Base-by-base conservation (phyloP, 2,797 vertebrate species). In the Tokudaia muenninki region DNA sequence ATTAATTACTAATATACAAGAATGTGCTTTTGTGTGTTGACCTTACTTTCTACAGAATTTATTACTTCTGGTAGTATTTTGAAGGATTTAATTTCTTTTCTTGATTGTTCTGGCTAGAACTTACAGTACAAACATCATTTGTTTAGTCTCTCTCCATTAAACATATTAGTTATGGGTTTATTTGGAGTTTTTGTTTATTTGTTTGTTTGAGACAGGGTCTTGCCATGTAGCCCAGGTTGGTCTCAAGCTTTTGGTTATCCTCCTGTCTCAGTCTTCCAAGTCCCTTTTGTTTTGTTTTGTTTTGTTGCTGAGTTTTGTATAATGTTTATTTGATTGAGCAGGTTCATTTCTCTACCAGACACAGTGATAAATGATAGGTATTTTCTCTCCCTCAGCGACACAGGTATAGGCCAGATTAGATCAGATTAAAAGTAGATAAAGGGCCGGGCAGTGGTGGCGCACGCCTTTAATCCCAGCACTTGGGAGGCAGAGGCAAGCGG, bases 31-130 rank as follows among this genome's bases (percentile, higher is more conserved):
- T 81, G 21, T 37, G 26, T 59, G 55, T 82, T 82, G 55, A 59
- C 37, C 55, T 59, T 82, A n/a, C 79, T 82, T 82, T 55, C 55
- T 61, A 57, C 13, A 72, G 17, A 41, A 7, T 82, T 82, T 82
- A 61, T 82, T 82, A 82, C 22, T 82, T 82, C n/a, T 61, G 80
- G 13, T 83, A 82, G 52, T 79, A 75, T 83, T 94, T 79, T 89
- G 52, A 21, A 86, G 41, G 34, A 65, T 94, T 92, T 91, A 26
- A 44, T 90, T 95, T 61, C 37, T 75, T 92, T 87, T 17, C 82
- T 65, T 65, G 77, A 83, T 72, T 65, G 22, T 52, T 91, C 44
- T 55, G 26, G 61, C 84, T 81, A n/a, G 57, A 75, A 84, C 44
- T 77, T 92, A 31, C 31, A 65, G 31, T 75, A 41, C 16, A 70